A percentile compares a stretch with the other conserved stretches of the same genome.
Evolutionary conservation across 2,888 invertebrate species (phyloP).

Genomic region (Epicampocera succincta): DNA sequence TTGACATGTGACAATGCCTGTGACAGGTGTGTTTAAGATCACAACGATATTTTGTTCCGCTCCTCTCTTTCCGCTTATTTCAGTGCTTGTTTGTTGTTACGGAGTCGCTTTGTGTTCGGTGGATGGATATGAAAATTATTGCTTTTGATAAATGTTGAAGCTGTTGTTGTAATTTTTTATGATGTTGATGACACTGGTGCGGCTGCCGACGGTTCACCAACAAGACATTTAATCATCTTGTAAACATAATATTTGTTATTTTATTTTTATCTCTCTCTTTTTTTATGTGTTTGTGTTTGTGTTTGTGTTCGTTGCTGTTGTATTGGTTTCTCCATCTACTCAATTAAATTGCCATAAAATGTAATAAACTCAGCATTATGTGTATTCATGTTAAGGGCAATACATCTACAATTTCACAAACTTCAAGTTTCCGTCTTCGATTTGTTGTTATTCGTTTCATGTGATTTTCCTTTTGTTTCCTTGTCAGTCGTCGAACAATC

Average conservation of each 20-base stretch:
- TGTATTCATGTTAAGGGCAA: too few species aligned
- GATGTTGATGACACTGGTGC: background rate
- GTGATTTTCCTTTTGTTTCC: background rate
- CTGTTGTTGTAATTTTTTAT: background rate
- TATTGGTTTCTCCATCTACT: slow-evolving; percentile 31
- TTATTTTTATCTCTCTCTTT: slow-evolving; percentile 9
- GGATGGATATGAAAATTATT: slow-evolving; percentile 38
- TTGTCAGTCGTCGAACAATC: slow-evolving; percentile 22
- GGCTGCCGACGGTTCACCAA: slow-evolving; percentile 28
- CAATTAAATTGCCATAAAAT: slow-evolving; percentile 60
- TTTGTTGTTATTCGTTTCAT: background rate
- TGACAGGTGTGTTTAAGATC: slow-evolving; percentile 40
- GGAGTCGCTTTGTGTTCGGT: background rate
- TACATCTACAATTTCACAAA: background rate
- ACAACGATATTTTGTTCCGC: background rate
- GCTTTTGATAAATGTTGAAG: slow-evolving; percentile 35
- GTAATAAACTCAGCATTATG: slow-evolving; percentile 31
- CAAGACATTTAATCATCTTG: slow-evolving; percentile 62
- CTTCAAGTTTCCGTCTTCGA: background rate
- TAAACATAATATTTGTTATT: slow-evolving; percentile 47
- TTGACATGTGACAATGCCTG: slow-evolving; percentile 43
- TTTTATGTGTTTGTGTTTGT: slow-evolving; percentile 2
- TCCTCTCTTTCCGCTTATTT: background rate
- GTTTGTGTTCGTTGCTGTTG: background rate
- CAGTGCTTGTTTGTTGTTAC: background rate